Evolutionary conservation across 2,113 vertebrate species (phyloP).

Genomic region (Neolamprologus devosi): DNA sequence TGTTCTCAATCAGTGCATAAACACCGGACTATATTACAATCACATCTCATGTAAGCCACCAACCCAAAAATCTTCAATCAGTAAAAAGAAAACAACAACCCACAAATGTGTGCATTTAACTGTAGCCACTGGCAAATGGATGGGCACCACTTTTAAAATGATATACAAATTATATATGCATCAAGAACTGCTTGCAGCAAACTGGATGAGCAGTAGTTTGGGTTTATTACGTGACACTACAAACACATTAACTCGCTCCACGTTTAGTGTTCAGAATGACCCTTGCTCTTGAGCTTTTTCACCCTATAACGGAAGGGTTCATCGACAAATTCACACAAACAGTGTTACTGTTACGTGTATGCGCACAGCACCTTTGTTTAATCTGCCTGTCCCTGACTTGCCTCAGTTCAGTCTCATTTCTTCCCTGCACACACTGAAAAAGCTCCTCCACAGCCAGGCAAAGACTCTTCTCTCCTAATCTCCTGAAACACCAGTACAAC

Average conservation of each 20-base stretch:
- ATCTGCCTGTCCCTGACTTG: background rate
- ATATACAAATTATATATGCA: background rate
- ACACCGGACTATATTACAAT: background rate
- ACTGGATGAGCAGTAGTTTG: slow-evolving; percentile 1
- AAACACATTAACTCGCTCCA: background rate
- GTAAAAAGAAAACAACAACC: background rate
- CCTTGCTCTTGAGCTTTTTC: background rate
- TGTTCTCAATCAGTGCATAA: background rate
- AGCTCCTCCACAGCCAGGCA: background rate
- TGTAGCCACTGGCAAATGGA: background rate
- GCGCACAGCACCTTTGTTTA: slow-evolving; percentile 7
- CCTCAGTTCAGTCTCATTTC: slow-evolving; percentile 12
- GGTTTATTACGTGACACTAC: background rate
- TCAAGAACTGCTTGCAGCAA: background rate
- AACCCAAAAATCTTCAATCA: background rate
- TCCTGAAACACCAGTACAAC: slow-evolving; percentile 41
- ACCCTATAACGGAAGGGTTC: background rate
- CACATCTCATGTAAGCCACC: background rate
- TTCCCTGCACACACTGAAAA: slow-evolving; percentile 3
- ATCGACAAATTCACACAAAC: background rate
- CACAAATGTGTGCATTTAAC: background rate
- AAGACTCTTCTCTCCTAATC: slow-evolving; percentile 32
- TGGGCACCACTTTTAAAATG: slow-evolving; percentile 3
- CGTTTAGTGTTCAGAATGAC: background rate
- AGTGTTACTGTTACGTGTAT: background rate